Evolutionary conservation across 2,888 invertebrate species (phyloP), one percentile per base, ranked within the genome.

Genomic region (Junonia oenone): DNA sequence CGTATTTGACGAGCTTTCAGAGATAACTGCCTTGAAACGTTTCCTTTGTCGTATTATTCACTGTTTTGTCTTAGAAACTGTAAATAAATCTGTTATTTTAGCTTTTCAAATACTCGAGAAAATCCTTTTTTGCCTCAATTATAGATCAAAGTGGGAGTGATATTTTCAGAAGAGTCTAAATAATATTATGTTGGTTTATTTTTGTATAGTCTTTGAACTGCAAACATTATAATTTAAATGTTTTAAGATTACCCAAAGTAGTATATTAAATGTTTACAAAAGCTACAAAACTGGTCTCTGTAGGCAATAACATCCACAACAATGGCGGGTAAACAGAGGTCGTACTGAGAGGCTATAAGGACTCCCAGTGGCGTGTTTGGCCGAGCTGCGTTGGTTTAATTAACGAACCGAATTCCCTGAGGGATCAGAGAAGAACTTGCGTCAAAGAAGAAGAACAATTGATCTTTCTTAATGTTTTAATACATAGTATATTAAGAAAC

Each of bases 1-100:
- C 76, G 75, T 79, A 80, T 84, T 83, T 83, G 82, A 82, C 75
- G 72, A 81, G 81, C 82, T 83, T 83, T 82, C 74, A 79, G 78
- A 83, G 81, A 81, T 82, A 83, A 81, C 79, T 81, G 77, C 70
- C 73, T 76, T 73, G 74, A 81, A 85, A 81, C 75, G 77, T 72
- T 81, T 77, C 73, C 77, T 83, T 85, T 86, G 82, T 84, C 73
- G 72, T 74, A 80, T 81, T 77, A 82, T 78, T 81, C 81, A 81
- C 82, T 83, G 83, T 85, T 81, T 79, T 68, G 68, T 64, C 54
- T 66, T 62, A 63, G 66, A 68, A 75, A 69, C 69, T 71, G 66
- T 71, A 74, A 80, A 76, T 74, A 68, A 66, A 76, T 75, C 67
- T 75, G 17, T 40, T 40, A 19, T 71, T 73, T 75, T 76, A 74